Evolutionary conservation across 2,888 invertebrate species (phyloP), one percentile per base, ranked within the genome.

Genomic region (Malacosoma neustria): DNA sequence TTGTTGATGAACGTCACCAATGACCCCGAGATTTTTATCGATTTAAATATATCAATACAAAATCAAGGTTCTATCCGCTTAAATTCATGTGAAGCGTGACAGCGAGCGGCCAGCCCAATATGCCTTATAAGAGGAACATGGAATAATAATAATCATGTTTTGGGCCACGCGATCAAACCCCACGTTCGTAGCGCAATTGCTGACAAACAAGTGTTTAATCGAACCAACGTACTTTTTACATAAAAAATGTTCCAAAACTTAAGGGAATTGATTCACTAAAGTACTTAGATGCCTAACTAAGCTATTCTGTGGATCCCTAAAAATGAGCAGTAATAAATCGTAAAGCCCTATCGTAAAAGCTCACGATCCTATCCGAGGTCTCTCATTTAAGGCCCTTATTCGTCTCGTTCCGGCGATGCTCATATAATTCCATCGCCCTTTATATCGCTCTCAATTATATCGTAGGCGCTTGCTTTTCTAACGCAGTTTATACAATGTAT

Each of bases 241-340:
- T n/a, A n/a, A n/a, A n/a, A n/a, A n/a, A 4, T 22, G 9, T 22
- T 22, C 9, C 22, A 22, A 22, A 22, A n/a, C n/a, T n/a, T n/a
- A 4, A 22, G 22, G 9, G 22, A 22, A 22, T 22, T 22, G 22
- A 22, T 22, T 22, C 9, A 22, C 22, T 22, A 22, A 22, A 22
- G 22, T 22, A 5, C 9, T 22, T 22, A 22, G 22, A 9, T 22
- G 22, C 22, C 22, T 22, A 22, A 22, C 22, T 22, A 22, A 22
- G 22, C 22, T 22, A 22, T 22, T 22, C 22, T 22, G 22, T 22
- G 22, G 36, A 39, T 30, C 42, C 48, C 58, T 49, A 56, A 60
- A 59, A 56, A 52, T 56, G 49, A 45, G 36, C 36, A 46, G 47
- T 42, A 50, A 60, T 61, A 61, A 60, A 60, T 54, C 36, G 37